Evolutionary conservation across 2,888 invertebrate genomes (phyloP).

Genomic region (Physocephala rufipes): DNA sequence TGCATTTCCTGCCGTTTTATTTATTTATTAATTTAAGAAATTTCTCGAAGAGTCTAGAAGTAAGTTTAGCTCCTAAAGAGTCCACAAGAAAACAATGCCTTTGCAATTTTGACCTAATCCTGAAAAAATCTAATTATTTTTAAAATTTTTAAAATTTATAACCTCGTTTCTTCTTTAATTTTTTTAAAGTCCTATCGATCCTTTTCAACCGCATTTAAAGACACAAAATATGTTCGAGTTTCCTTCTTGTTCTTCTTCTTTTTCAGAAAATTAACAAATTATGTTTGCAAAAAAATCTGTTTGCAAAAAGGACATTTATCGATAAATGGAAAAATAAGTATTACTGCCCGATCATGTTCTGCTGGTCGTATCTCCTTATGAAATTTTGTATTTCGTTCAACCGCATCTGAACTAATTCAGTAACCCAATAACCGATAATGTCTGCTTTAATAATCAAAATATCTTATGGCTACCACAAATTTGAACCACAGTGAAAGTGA

Average conservation of each 20-base stretch:
- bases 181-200: neutral
- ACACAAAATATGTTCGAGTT: neutral
- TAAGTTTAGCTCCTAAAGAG: too few species aligned
- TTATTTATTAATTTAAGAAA: too few species aligned
- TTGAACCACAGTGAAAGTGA: neutral
- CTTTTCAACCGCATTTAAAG: neutral
- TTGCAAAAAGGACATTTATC: neutral
- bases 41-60: too few species aligned
- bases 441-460: constrained; percentile 24
- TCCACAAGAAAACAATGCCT: too few species aligned
- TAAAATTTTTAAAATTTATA: too few species aligned
- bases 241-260: neutral
- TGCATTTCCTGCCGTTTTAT: too few species aligned
- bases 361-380: neutral
- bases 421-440: constrained; percentile 37
- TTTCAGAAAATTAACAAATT: neutral
- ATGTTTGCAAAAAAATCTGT: neutral
- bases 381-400: constrained; percentile 18
- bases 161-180: too few species aligned
- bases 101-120: too few species aligned
- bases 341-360: constrained; percentile 27
- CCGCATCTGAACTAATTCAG: constrained; percentile 49
- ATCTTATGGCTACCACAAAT: neutral
- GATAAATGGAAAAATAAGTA: constrained; percentile 15
- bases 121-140: too few species aligned